Evolutionary conservation across 2,113 vertebrate genomes (phyloP), one percentile per base, ranked within the genome.

Genomic region (Tenrec ecaudatus): DNA sequence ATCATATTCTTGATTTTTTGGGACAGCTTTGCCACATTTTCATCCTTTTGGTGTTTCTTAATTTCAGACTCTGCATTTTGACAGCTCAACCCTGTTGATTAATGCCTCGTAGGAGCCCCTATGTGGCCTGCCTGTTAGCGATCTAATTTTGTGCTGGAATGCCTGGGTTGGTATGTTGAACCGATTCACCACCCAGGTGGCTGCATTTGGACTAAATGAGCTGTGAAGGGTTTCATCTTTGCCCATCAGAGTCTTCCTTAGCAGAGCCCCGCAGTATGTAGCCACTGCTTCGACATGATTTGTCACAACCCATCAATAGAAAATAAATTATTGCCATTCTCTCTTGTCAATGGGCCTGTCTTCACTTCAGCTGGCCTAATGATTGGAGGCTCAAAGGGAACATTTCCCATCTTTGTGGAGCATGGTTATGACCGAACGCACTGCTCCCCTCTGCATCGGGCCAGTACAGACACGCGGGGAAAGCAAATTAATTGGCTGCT

Each of bases 321-420:
- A 99, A 99, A 99, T 99, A 99, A 99, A 99, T 99, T 99, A 99
- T 99, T 99, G 98, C 98, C 97, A 98, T 98, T 98, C 98, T 98
- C 95, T 95, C 98, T 98, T 98, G 98, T 99, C 99, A 98, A 98
- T 99, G 98, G 98, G 97, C 98, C 98, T 98, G 98, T 98, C 98
- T 98, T 98, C 98, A 97, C 97, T 98, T 98, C 86, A 89, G 96
- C 96, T 97, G 94, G 96, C 95, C 97, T 98, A 98, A 98, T 97
- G 98, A 98, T 96, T 98, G 97, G 97, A 97, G 98, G 96, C 98
- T 98, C 98, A 98, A 97, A 98, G 97, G 97, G 96, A 98, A 98
- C 97, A 98, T 97, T 98, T 98, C 96, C 98, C 97, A 96, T 96
- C 96, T 98, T 98, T 97, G 96, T 96, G 96, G 96, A 97, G 97